phyloP scores from a whole-genome alignment of 2,113 vertebrate genomes.

The Psittacula cyanocephala region DNA sequence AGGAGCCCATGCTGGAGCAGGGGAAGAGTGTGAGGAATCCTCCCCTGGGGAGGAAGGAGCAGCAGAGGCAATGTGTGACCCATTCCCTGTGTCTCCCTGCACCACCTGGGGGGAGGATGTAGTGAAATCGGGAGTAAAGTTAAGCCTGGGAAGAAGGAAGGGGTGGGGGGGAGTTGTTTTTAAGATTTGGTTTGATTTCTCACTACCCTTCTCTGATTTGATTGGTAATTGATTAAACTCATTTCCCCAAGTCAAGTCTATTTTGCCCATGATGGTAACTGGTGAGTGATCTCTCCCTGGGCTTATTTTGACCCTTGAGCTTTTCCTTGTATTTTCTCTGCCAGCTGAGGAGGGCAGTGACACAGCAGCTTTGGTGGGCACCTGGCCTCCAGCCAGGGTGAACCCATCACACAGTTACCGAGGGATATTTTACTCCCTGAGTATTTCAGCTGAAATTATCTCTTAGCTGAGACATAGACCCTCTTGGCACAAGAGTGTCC shows the following conservation, averaged over 20 bases:
- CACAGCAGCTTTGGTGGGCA: neutral
- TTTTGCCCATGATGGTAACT: neutral
- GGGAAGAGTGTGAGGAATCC: neutral
- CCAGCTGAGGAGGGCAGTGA: neutral
- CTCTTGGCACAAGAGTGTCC: neutral
- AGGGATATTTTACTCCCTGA: neutral
- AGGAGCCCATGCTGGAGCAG: neutral
- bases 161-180: neutral
- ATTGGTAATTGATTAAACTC: neutral
- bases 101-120: neutral
- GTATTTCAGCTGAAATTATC: constrained; percentile 1
- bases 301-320: neutral
- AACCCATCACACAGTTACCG: neutral
- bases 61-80: neutral
- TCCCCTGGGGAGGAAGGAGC: neutral
- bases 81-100: neutral
- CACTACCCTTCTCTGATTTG: neutral
- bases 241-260: neutral
- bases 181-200: neutral
- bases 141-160: neutral
- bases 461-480: neutral
- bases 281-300: neutral
- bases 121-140: neutral
- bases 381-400: neutral
- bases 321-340: neutral